Conservation (phyloP, 37 sponge, comb jelly and placozoan genomes). For the Spongia lamella region DNA sequence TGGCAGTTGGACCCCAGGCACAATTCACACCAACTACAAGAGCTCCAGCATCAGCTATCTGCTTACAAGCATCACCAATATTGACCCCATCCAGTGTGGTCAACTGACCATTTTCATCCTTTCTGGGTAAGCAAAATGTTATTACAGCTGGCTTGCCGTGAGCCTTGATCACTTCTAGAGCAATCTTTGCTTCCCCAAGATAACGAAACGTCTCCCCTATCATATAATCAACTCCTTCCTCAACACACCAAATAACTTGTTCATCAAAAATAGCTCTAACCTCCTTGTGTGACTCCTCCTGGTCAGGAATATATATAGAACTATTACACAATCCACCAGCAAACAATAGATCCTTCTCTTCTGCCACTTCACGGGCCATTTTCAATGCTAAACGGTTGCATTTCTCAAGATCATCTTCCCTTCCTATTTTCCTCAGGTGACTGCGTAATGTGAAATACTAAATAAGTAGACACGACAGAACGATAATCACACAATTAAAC, state of each 20-base stretch:
- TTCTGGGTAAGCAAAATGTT: background rate
- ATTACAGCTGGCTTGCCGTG: background rate
- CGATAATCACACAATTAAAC: too few species aligned
- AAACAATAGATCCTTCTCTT: slow-evolving; percentile 38
- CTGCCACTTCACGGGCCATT: slow-evolving; percentile 57
- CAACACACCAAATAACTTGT: slow-evolving; percentile 61
- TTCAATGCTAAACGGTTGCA: slow-evolving; percentile 50
- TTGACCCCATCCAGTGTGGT: slow-evolving; percentile 31
- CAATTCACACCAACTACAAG: slow-evolving; percentile 55
- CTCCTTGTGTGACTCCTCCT: slow-evolving; percentile 3
- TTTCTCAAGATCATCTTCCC: slow-evolving; percentile 51
- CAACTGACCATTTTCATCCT: background rate
- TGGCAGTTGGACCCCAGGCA: slow-evolving; percentile 39
- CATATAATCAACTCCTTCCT: slow-evolving; percentile 64
- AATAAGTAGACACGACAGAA: background rate
- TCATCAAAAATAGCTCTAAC: slow-evolving; percentile 54
- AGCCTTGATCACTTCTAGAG: slow-evolving; percentile 49
- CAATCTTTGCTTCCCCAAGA: slow-evolving; percentile 42
- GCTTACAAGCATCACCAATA: slow-evolving; percentile 34
- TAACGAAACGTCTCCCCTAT: slow-evolving; percentile 48
- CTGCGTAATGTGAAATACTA: slow-evolving; percentile 58
- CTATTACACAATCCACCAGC: slow-evolving; percentile 54
- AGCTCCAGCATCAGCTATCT: slow-evolving; percentile 46
- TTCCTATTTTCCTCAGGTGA: slow-evolving; percentile 46
- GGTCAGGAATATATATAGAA: slow-evolving; percentile 27